Percentiles rank a stretch among this genome's conserved stretches.
These are phyloP conservation scores for Tetrapedia diversipes DNA, from an alignment of 2,888 invertebrate species.

Conservation along the genomic window DNA sequence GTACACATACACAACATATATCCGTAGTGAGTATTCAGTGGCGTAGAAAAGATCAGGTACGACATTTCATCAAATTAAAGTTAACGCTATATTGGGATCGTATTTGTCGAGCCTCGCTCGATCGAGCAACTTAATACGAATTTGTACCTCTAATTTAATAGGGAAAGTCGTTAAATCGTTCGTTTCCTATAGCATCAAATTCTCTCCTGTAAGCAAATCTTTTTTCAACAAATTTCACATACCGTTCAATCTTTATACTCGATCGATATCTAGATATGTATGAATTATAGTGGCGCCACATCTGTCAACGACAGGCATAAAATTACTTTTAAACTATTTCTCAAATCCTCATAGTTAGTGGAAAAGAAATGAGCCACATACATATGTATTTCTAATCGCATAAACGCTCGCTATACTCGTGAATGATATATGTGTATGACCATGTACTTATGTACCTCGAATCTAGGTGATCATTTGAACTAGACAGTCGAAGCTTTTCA, in stretches of 20 bases:
- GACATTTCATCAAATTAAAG: constrained; percentile 30
- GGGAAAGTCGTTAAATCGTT: constrained; percentile 1
- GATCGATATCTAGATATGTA: neutral
- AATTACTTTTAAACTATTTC: constrained; percentile 25
- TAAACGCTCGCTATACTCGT: constrained; percentile 46
- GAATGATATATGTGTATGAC: constrained; percentile 60
- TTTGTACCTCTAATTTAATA: constrained; percentile 7
- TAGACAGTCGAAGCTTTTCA: constrained; percentile 56
- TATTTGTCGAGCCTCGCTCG: constrained; percentile 4
- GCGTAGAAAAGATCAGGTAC: constrained; percentile 38
- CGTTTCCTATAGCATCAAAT: neutral
- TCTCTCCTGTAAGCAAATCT: neutral
- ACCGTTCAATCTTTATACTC: too few relatives aligned
- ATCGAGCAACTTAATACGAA: neutral
- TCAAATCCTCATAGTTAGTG: constrained; percentile 1
- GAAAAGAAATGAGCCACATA: constrained; percentile 28
- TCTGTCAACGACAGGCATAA: constrained; percentile 5
- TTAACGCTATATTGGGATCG: neutral
- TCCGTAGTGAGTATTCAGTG: constrained; percentile 21
- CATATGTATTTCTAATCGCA: constrained; percentile 32
- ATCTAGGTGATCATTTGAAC: constrained; percentile 53
- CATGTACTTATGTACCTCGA: constrained; percentile 48
- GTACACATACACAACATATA: neutral
- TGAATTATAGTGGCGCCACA: neutral
- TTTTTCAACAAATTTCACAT: neutral